Percentiles rank a stretch among this genome's conserved stretches.
Conservation (phyloP, 1,140 invertebrate species). For the Ganaspis sp. region DNA sequence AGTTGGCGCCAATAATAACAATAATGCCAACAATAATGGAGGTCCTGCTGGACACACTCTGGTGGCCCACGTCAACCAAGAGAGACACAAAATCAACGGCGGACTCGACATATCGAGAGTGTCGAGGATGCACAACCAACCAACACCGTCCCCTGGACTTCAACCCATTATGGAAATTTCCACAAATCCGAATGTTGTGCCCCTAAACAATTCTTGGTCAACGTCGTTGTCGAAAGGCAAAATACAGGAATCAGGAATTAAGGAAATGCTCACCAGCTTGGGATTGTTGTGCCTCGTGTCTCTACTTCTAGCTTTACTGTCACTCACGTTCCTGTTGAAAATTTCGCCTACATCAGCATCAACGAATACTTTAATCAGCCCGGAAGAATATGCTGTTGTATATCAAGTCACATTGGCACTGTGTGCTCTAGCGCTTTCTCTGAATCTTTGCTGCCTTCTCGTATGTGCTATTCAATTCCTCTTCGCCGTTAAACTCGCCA, state of each 20-base stretch:
- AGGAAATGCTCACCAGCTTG: constrained; percentile 89
- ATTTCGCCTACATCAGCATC: constrained; percentile 82
- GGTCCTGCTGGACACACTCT: neutral
- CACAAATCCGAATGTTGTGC: constrained; percentile 59
- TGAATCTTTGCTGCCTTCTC: constrained; percentile 93
- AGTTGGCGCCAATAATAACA: constrained; percentile 51
- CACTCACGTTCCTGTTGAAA: constrained; percentile 89
- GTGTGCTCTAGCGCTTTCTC: constrained; percentile 89
- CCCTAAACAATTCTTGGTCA: constrained; percentile 76
- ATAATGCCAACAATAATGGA: neutral
- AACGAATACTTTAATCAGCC: constrained; percentile 78
- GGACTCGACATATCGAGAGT: constrained; percentile 77
- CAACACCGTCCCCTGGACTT: constrained; percentile 70
- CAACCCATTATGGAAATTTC: constrained; percentile 44
- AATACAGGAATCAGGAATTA: constrained; percentile 79
- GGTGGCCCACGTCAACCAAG: constrained; percentile 41
- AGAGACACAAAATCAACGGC: constrained; percentile 72
- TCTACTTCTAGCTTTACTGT: constrained; percentile 87
- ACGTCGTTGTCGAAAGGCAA: constrained; percentile 67
- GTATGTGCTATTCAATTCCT: constrained; percentile 96
- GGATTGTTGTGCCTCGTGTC: constrained; percentile 91
- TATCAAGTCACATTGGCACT: constrained; percentile 93
- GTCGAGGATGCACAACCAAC: constrained; percentile 68
- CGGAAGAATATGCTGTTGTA: constrained; percentile 89
- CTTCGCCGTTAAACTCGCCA: constrained; percentile 93